A percentile compares a stretch with the other conserved stretches of the same genome.
phyloP scores from a whole-genome alignment of 2,113 vertebrate genomes.

The Tamias sibiricus region DNA sequence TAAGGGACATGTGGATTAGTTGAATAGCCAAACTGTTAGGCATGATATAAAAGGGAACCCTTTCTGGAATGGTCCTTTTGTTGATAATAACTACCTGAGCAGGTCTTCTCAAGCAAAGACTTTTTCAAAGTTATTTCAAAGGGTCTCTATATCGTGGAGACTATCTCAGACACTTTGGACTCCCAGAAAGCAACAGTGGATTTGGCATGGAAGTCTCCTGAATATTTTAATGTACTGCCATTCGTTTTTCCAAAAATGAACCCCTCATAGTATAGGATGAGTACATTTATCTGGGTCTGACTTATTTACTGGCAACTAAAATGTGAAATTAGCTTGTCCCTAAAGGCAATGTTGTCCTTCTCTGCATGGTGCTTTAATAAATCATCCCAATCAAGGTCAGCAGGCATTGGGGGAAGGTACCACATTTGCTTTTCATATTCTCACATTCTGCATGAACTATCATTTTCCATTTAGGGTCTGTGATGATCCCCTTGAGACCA shows the following conservation, averaged over 20 bases:
- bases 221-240: conserved; percentile 78
- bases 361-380: conserved; percentile 77
- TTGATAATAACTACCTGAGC: conserved; percentile 74
- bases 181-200: conserved; percentile 43
- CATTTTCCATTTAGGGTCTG: conserved; percentile 71
- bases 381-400: conserved; percentile 75
- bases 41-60: background rate
- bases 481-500: conserved; percentile 77
- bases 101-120: conserved; percentile 76
- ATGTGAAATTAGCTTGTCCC: conserved; percentile 81
- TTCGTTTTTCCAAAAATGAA: conserved; percentile 80
- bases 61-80: background rate
- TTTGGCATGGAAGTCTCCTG: conserved; percentile 55
- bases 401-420: conserved; percentile 34
- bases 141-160: conserved; percentile 42
- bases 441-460: conserved; percentile 78
- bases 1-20: background rate
- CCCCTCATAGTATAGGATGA: conserved; percentile 64
- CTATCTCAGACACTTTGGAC: conserved; percentile 60
- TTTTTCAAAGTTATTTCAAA: conserved; percentile 82
- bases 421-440: conserved; percentile 83
- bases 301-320: conserved; percentile 83
- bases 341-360: conserved; percentile 73
- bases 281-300: conserved; percentile 79
- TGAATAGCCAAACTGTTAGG: background rate